Evolutionary conservation across 1,140 invertebrate genomes (phyloP).

Genomic region (Paraescarpia echinospica): DNA sequence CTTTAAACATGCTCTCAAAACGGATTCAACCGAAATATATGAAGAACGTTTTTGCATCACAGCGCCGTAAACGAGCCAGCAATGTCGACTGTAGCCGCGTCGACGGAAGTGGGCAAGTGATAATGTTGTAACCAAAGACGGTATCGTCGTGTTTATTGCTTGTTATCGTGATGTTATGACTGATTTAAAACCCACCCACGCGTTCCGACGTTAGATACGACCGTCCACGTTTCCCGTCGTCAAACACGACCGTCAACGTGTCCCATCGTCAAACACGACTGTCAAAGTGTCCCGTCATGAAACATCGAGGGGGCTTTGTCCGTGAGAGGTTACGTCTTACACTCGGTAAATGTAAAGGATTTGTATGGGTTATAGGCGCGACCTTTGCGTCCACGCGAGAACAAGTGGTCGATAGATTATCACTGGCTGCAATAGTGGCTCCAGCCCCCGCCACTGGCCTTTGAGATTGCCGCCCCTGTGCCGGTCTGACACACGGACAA

Average conservation of each 20-base stretch:
- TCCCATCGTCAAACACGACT: not conserved
- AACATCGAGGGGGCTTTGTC: too few relatives aligned
- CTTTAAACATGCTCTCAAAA: too few relatives aligned
- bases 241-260: too few relatives aligned
- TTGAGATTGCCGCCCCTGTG: not conserved
- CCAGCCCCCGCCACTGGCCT: not conserved
- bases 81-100: not conserved
- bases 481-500: not conserved
- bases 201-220: too few relatives aligned
- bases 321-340: too few relatives aligned
- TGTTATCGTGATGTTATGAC: not conserved
- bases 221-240: too few relatives aligned
- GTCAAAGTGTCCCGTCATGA: too few relatives aligned
- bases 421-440: not conserved
- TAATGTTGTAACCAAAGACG: not conserved
- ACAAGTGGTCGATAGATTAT: slow-evolving; percentile 1
- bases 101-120: not conserved
- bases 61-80: not conserved
- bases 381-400: not conserved
- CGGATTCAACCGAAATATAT: not conserved
- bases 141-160: not conserved
- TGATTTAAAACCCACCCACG: not conserved
- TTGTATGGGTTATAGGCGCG: too few relatives aligned
- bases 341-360: too few relatives aligned
- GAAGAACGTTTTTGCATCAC: not conserved